A percentile compares a stretch with the other conserved stretches of the same genome.
Evolutionary conservation across 2,888 invertebrate genomes (phyloP).

Genomic region (Nysson spinosus): DNA sequence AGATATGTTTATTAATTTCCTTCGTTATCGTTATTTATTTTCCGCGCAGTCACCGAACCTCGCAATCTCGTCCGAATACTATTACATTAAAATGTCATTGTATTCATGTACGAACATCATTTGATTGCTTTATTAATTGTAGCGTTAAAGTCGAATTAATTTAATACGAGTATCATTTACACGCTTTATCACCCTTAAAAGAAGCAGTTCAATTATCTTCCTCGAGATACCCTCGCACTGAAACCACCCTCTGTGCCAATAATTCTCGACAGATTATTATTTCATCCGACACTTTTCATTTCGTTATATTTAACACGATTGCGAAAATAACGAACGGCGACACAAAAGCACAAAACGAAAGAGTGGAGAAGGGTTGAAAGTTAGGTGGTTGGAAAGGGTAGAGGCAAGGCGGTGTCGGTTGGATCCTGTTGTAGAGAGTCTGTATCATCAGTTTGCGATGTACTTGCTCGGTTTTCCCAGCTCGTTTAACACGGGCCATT

Average conservation of each 20-base stretch:
- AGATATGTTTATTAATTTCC: conserved; percentile 26
- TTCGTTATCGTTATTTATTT: background rate
- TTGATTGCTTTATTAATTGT: no score
- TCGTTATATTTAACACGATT: background rate
- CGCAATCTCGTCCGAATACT: background rate
- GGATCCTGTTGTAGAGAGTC: conserved; percentile 59
- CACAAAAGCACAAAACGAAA: background rate
- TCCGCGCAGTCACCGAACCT: background rate
- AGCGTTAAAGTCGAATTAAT: no score
- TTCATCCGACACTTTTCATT: background rate
- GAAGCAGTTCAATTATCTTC: no score
- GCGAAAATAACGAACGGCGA: background rate
- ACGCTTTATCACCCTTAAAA: no score
- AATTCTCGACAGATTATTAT: no score
- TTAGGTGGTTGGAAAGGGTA: background rate
- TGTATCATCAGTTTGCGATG: conserved; percentile 65
- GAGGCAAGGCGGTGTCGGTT: conserved; percentile 8
- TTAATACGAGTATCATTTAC: no score
- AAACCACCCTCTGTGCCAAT: no score
- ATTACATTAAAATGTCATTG: background rate
- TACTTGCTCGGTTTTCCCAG: conserved; percentile 68
- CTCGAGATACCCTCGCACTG: no score
- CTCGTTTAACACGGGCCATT: conserved; percentile 67
- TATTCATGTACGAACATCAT: background rate
- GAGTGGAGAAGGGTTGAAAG: background rate